A percentile compares a stretch with the other conserved stretches of the same genome.
Conservation (phyloP, 1,140 invertebrate genomes). For the Apis cerana region DNA sequence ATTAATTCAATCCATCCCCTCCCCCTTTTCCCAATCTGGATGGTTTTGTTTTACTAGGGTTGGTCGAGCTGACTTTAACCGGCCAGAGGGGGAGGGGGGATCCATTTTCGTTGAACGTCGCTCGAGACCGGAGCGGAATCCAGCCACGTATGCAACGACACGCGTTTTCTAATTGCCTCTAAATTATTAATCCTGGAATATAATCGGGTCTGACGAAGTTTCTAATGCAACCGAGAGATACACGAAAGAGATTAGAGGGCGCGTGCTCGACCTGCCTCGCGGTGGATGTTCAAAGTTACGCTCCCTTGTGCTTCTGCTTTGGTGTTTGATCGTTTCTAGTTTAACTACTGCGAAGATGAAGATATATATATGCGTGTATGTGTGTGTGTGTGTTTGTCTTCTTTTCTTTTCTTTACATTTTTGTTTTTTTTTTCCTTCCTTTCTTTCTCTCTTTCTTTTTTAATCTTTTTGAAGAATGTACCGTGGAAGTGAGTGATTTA, state of each 20-base stretch:
- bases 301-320: neutral
- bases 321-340: neutral
- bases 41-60: constrained; percentile 44
- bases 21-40: neutral
- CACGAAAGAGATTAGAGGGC: constrained; percentile 31
- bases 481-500: neutral
- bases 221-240: neutral
- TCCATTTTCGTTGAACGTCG: constrained; percentile 28
- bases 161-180: constrained; percentile 22
- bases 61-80: constrained; percentile 32
- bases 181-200: neutral
- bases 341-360: neutral
- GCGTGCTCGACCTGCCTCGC: constrained; percentile 8
- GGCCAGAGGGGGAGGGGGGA: neutral
- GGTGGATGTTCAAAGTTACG: neutral
- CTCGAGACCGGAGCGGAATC: neutral
- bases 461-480: neutral
- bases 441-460: neutral
- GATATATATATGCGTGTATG: too few species aligned
- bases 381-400: too few species aligned
- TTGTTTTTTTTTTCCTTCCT: too few species aligned
- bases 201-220: constrained; percentile 17
- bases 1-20: constrained; percentile 29
- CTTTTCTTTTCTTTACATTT: too few species aligned
- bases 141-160: neutral